phyloP scores from a whole-genome alignment of 2,113 vertebrate genomes.

The Drymodes brunneopygia region DNA sequence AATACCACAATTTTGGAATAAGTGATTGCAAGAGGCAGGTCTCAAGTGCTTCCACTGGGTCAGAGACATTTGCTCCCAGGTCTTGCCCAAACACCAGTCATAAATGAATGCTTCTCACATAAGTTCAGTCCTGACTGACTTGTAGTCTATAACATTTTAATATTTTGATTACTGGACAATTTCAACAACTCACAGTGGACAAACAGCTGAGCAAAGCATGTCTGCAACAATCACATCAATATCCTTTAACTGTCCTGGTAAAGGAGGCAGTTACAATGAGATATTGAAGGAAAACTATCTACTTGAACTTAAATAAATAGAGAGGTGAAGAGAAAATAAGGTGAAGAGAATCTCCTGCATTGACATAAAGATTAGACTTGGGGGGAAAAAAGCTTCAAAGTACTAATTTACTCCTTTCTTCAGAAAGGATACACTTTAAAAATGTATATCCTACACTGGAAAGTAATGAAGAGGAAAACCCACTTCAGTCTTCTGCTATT shows the following conservation, averaged over 20 bases:
- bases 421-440: conserved; percentile 2
- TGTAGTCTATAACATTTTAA: neutral
- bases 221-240: neutral
- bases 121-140: neutral
- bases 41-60: neutral
- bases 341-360: neutral
- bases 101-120: neutral
- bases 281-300: neutral
- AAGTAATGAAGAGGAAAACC: conserved; percentile 44
- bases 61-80: neutral
- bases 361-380: neutral
- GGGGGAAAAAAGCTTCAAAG: neutral
- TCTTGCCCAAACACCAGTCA: neutral
- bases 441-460: neutral
- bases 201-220: neutral
- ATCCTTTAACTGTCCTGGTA: neutral
- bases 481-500: conserved; percentile 58
- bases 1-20: neutral
- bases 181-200: neutral
- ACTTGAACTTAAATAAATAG: neutral
- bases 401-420: neutral
- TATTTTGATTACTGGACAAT: neutral
- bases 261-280: neutral
- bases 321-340: neutral
- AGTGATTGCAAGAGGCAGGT: neutral